Evolutionary conservation across 2,113 vertebrate species (phyloP).

Genomic region (Siniperca knerii): DNA sequence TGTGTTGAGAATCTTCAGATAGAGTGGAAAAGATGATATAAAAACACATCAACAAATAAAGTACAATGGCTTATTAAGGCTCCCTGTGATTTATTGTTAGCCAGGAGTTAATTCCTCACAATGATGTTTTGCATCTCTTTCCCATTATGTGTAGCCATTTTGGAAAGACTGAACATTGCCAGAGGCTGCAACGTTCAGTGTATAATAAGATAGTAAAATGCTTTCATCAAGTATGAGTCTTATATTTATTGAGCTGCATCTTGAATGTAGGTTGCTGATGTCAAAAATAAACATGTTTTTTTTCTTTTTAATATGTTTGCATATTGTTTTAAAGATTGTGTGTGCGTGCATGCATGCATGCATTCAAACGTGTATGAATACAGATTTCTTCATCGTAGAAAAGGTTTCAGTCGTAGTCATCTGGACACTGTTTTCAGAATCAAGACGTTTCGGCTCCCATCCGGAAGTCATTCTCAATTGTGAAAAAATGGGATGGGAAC

Average conservation of each 20-base stretch:
- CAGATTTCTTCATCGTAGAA: conserved; percentile 6
- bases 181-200: conserved; percentile 24
- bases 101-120: conserved; percentile 44
- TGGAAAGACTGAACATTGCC: conserved; percentile 47
- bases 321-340: conserved; percentile 1
- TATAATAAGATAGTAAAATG: conserved; percentile 32
- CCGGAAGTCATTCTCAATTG: no score
- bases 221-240: conserved; percentile 13
- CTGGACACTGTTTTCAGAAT: no score
- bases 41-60: conserved; percentile 26
- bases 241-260: conserved; percentile 32
- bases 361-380: conserved; percentile 24
- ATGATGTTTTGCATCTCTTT: conserved; percentile 53
- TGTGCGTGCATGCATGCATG: background rate
- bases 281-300: conserved; percentile 15
- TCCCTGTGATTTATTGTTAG: conserved; percentile 41
- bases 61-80: conserved; percentile 55
- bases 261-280: conserved; percentile 25
- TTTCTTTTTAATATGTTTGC: conserved; percentile 9
- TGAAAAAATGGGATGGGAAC: no score
- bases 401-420: no score
- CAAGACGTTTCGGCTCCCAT: no score
- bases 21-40: background rate
- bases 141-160: conserved; percentile 50
- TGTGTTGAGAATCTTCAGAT: conserved; percentile 6